Base-by-base conservation (phyloP, 2,888 invertebrate species). In the Drosophila putrida region DNA sequence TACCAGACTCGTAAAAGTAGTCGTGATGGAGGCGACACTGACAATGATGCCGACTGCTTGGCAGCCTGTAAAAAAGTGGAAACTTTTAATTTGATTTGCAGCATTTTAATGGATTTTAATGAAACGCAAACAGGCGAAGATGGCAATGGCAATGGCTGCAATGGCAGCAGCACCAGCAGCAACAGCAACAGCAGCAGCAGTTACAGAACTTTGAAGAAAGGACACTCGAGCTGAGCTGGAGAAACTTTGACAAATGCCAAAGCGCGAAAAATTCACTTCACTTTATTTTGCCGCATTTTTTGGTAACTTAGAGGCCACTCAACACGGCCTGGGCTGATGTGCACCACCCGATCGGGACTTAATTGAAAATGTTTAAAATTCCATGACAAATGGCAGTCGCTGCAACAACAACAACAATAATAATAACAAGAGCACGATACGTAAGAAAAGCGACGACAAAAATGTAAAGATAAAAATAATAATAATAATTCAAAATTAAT, bases 51-150 rank as follows among this genome's bases (percentile, higher is more conserved):
- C 67, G 72, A 63, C 71, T 74, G 64, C 72, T 58, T 71, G 70
- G 51, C 60, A 65, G 57, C 36, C 44, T 46, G 57, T 36, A 75
- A 75, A 78, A 72, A 79, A 90, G 80, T 80, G 62, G 71, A 88
- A 89, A 89, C 80, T 89, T 89, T 89, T 89, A 89, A 89, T 89
- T 89, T 89, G 88, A 90, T 89, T 89, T 89, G 88, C 90, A 85
- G 90, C 83, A 86, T 88, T 88, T 88, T 83, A 90, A 85, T 90
- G 81, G 86, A 89, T 89, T 88, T 86, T 83, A 90, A 85, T 89
- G 83, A 88, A 89, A 87, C 75, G 85, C 88, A 90, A 89, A 90
- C 88, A 90, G 83, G 72, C 86, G 65, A 77, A 73, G 80, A 75
- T 54, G 67, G 68, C 58, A 44, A 43, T 46, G 46, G 53, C 51